Evolutionary conservation across 2,113 vertebrate species (phyloP), one percentile per base, ranked within the genome.

Genomic region (Fregetta grallaria): DNA sequence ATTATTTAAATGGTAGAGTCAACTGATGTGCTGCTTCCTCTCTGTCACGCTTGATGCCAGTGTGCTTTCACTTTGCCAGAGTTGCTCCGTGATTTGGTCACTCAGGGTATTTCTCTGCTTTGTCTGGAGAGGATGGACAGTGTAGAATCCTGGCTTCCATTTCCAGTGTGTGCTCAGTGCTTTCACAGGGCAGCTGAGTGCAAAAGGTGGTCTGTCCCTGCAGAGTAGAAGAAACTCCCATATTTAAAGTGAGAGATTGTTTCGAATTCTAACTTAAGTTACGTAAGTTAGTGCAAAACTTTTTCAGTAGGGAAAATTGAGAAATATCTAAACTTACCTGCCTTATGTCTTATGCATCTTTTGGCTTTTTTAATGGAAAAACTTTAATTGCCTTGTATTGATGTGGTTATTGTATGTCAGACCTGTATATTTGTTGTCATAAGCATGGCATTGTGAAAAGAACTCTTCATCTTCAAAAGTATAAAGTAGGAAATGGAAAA

Each of bases 1-100:
- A 4, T n/a, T 75, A 14, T 9, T 79, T 71, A 88, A 50, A 13
- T 10, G 15, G 13, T 19, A 9, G 16, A 34, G 22, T 78, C 20
- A 42, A 1, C 32, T 62, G 73, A 20, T 83, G 6, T 55, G 15
- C 63, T 84, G 27, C 23, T 62, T 90, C 27, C 12, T 6, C 17
- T 68, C 27, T 74, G 30, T 32, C 27, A 22, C 19, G 3, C 0
- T 5, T 0, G 0, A 7, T 88, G n/a, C n/a, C 26, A 13, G 9
- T 7, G 49, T 70, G 50, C 73, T 95, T 61, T 81, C 25, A 4
- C 32, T 70, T 66, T 45, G 19, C 38, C 16, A 21, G 5, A 7
- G 22, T 34, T 76, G 23, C 56, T 87, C 11, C 5, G 0, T 81
- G 45, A 6, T 86, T 27, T 71, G 34, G 17, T 73, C 9, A 4